Base-by-base conservation (phyloP, 2,113 vertebrate species). In the Cebus imitator region DNA sequence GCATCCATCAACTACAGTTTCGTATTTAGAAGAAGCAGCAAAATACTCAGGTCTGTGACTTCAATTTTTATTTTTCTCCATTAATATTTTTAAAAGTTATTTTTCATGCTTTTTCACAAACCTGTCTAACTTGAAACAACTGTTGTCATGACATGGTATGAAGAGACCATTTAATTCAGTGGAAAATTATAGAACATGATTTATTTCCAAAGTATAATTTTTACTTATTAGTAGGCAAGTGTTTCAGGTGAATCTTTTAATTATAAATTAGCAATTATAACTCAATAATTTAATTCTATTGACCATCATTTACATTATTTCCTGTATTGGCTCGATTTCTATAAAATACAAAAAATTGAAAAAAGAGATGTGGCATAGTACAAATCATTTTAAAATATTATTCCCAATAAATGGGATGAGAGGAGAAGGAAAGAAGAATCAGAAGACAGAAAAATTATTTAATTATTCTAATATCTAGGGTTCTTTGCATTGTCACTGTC, bases 241-340 rank as follows among this genome's bases (percentile, higher is more conserved):
- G 18, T 58, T 93, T 88, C 23, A 66, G 20, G 40, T 87, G 40
- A 88, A 16, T 91, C 52, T 40, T 90, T 96, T 50, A 17, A 79
- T 87, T 95, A 50, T 32, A 97, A 72, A 89, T 21, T 72, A 90
- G 25, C 85, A 85, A 89, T 89, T 92, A 88, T 55, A 94, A 87
- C 21, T 78, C 84, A 92, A 87, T 25, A 96, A 57, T 72, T 75
- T 84, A 94, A 70, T 82, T 95, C 10, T 83, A 25, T 43, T 79
- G 18, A 52, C 61, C 30, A 80, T 95, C 45, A 73, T 58, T 68
- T 91, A 66, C 14, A 72, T 64, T 92, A 80, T 84, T 80, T 35
- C 30, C 23, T 75, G 0, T 43, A 78, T 73, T 94, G 92, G 32
- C 37, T 95, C 37, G 73, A 73, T 90, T 97, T 96, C 70, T 80